Evolutionary conservation across 2,797 vertebrate genomes (phyloP), one percentile per base, ranked within the genome.

Genomic region (Tokudaia muenninki): DNA sequence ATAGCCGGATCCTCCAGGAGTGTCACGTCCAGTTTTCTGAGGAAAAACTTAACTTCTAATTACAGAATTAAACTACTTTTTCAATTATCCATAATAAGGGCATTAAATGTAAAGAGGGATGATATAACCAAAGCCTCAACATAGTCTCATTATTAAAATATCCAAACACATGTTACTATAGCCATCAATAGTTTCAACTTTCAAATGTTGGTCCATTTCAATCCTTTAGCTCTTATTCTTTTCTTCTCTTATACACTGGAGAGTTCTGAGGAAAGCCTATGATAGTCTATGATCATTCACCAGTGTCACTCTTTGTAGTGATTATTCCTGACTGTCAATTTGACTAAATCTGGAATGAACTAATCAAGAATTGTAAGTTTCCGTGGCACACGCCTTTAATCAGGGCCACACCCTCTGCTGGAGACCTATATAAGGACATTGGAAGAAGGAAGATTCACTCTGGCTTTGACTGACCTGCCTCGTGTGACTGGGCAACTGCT

Each of bases 1-100:
- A n/a, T n/a, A n/a, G n/a, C n/a, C n/a, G n/a, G n/a, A n/a, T n/a
- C n/a, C n/a, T n/a, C n/a, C n/a, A n/a, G n/a, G n/a, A n/a, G n/a
- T n/a, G n/a, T n/a, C n/a, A n/a, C n/a, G n/a, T n/a, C n/a, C n/a
- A n/a, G n/a, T n/a, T n/a, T n/a, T n/a, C n/a, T n/a, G n/a, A n/a
- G n/a, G n/a, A n/a, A 59, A 65, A 94, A 57, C 6, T 90, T 29
- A 91, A 91, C 44, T 94, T 83, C 29, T 47, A 77, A 84, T 57
- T 78, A 65, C 55, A 3, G 6, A 2, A 86, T 72, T 86, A 92
- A 90, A 74, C 80, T 61, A 80, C 50, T 6, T 67, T 87, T 92
- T 21, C 2, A 24, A 72, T 92, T 34, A 63, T 93, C 19, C 67
- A 0, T 8, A 91, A 26, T 41, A 44, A 70, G 24, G 21, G 12